Base-by-base conservation (phyloP, 2,113 vertebrate species). In the Hypanus sabinus region DNA sequence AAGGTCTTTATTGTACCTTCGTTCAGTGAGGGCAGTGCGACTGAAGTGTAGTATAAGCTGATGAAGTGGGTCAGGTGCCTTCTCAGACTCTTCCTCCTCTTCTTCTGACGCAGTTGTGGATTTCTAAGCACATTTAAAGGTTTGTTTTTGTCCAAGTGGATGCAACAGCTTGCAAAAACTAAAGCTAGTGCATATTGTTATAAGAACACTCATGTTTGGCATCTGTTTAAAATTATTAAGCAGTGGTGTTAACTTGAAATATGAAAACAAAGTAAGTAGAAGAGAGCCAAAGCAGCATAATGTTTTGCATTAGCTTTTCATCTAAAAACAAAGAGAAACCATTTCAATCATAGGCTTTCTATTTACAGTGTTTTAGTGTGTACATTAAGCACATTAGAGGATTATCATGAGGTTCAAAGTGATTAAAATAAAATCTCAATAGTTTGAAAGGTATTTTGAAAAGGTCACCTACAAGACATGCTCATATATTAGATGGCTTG, bases 21-120 rank as follows among this genome's bases (percentile, higher is more conserved):
- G 97, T 95, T 99, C 98, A 4, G 98, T 99, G 94, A 99, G 97
- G 91, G 99, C 99, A 1, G 97, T 99, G 95, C 97, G 98, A 96
- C 99, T 99, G 60, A 99, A 99, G 95, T 99, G 98, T 94, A 99
- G 97, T 94, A 99, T 98, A 95, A 99, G 98, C 96, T 99, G 98
- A 95, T 99, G 98, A 95, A 99, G 98, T n/a, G 99, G 99, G 95
- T 99, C 98, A 0, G 98, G 99, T 68, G 98, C 97, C 93, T 96
- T 98, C 94, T 98, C 97, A 0, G 94, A 95, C 90, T 98, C 97
- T 94, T 98, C 98, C 93, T 98, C 98, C 83, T 98, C 98, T 94
- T 99, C 98, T 5, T 97, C 97, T 75, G 91, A 55, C 5, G 22
- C 24, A 12, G 22, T 55, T 73, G 38, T 36, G 30, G 91, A 38